Conservation (phyloP, 2,888 invertebrate genomes). For the Ichneumoninae sp. region DNA sequence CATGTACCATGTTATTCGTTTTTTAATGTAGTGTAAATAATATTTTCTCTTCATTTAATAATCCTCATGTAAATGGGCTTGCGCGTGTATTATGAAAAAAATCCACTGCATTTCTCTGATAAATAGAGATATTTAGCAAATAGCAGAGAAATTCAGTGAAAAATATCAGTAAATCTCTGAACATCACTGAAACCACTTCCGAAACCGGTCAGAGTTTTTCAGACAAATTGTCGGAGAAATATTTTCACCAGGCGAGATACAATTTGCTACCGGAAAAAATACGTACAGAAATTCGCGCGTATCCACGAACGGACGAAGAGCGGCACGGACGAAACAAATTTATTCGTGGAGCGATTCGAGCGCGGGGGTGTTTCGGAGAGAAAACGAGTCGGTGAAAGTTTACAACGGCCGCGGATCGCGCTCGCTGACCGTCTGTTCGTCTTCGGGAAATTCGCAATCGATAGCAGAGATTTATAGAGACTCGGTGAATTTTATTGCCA, state of each 20-base stretch:
- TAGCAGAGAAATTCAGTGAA: too few species aligned
- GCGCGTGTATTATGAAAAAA: too few species aligned
- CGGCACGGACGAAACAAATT: slow-evolving; percentile 32
- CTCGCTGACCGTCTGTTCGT: slow-evolving; percentile 23
- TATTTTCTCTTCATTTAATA: too few species aligned
- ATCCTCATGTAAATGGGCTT: too few species aligned
- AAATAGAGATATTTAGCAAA: too few species aligned
- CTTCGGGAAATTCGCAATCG: slow-evolving; percentile 26
- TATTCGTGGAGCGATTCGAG: slow-evolving; percentile 35
- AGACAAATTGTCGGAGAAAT: too few species aligned
- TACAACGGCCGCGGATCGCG: slow-evolving; percentile 10
- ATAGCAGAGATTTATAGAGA: background rate
- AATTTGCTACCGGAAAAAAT: background rate
- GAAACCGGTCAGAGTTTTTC: too few species aligned
- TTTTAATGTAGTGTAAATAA: too few species aligned
- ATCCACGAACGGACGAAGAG: background rate
- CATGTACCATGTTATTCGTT: too few species aligned
- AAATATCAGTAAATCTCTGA: too few species aligned
- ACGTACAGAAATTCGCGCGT: background rate
- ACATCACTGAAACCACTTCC: too few species aligned
- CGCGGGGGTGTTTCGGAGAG: slow-evolving; percentile 50
- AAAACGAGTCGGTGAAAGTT: slow-evolving; percentile 65
- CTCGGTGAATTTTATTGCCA: background rate
- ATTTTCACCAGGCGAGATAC: background rate
- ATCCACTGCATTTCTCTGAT: too few species aligned